Evolutionary conservation across 2,797 vertebrate species (phyloP), one percentile per base, ranked within the genome.

Genomic region (Harpagifer antarcticus): DNA sequence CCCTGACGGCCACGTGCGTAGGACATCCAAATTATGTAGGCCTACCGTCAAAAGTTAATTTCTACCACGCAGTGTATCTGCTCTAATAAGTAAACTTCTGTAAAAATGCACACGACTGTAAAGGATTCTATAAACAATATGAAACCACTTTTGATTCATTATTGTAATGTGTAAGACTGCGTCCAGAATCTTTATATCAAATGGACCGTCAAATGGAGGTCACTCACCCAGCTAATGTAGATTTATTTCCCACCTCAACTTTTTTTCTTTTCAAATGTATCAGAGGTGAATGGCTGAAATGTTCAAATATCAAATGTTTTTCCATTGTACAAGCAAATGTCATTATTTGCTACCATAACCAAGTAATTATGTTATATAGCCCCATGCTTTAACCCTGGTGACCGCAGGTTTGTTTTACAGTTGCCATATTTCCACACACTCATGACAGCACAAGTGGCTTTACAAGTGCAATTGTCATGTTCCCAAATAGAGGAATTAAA

Each of bases 1-100:
- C 91, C 87, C 91, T 91, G 84, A 85, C 62, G 91, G 88, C 69
- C 89, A 89, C 88, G 81, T 82, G 69, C 47, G 37, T n/a, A 40
- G 73, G 59, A 83, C 59, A 76, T 83, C 82, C 61, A 56, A 1
- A 23, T 1, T n/a, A 57, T n/a, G 5, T 1, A 37, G 27, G 33
- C 33, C 33, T 37, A 7, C 10, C 6, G 43, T 52, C 10, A 55
- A 47, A 53, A n/a, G 19, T 20, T 4, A 4, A 56, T 15, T 49
- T 56, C 62, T 33, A 31, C 20, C 8, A 4, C 4, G 10, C 1
- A 45, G 49, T n/a, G 13, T 2, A 5, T 59, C 42, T 1, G 9
- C 47, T 69, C 27, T 3, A 14, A 14, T 54, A 7, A 50, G 19
- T 6, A 9, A 3, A 49, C 47, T 13, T 23, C 4, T 2, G 12